phyloP scores from a whole-genome alignment of 2,888 invertebrate species.

The Emmelina monodactyla region DNA sequence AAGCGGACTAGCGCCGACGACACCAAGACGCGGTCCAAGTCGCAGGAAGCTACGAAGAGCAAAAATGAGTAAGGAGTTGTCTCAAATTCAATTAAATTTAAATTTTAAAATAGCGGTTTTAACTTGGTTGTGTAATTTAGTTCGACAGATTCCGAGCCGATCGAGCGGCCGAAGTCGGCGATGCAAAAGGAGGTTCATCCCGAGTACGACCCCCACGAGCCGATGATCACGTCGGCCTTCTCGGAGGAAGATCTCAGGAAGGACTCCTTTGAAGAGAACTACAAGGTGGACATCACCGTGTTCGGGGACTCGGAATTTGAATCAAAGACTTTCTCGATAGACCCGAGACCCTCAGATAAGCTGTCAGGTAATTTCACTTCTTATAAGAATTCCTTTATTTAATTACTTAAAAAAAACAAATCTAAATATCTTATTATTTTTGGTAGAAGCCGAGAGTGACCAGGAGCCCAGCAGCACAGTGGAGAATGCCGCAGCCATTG shows the following conservation, averaged over 20 bases:
- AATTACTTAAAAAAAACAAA: no score
- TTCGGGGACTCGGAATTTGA: constrained; percentile 34
- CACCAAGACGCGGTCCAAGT: constrained; percentile 41
- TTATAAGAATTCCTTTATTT: no score
- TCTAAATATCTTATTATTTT: constrained; percentile 4
- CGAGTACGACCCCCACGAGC: constrained; percentile 57
- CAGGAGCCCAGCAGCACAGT: constrained; percentile 85
- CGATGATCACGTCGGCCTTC: constrained; percentile 58
- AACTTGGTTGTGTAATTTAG: constrained; percentile 22
- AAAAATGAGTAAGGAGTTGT: constrained; percentile 45
- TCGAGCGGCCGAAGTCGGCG: constrained; percentile 56
- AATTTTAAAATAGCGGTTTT: background rate
- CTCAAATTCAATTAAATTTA: background rate
- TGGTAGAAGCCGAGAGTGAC: constrained; percentile 70
- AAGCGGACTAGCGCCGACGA: constrained; percentile 33
- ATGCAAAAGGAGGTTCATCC: constrained; percentile 53
- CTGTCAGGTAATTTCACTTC: constrained; percentile 41
- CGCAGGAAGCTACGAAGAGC: constrained; percentile 42
- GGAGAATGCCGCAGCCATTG: constrained; percentile 50
- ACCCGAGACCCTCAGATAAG: constrained; percentile 34
- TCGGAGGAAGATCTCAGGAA: constrained; percentile 55
- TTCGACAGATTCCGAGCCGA: constrained; percentile 53
- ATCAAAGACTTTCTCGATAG: constrained; percentile 33
- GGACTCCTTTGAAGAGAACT: constrained; percentile 45
- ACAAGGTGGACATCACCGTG: constrained; percentile 35